Conservation (phyloP, 2,797 vertebrate genomes). For the Gastrophryne carolinensis region DNA sequence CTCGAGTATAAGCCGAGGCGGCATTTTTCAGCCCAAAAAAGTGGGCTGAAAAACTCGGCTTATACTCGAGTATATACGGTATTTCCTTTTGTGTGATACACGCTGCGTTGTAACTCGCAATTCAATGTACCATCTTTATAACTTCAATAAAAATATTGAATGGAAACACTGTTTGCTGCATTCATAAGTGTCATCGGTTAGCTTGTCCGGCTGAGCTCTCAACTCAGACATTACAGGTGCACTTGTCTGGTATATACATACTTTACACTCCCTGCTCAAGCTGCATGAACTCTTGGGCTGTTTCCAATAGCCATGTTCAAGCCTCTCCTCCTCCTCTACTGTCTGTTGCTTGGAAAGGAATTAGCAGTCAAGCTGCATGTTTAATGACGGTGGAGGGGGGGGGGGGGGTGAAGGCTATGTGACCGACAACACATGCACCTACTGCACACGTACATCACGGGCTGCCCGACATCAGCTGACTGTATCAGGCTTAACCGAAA, state of each 20-base stretch:
- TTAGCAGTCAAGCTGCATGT: slow-evolving; percentile 21
- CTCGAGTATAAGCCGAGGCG: too few relatives aligned
- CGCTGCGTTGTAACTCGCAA: too few relatives aligned
- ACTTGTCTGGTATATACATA: background rate
- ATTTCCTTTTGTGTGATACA: too few relatives aligned
- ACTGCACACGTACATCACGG: background rate
- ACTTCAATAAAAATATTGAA: too few relatives aligned
- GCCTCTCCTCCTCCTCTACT: slow-evolving; percentile 22
- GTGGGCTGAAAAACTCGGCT: too few relatives aligned
- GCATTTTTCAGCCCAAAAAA: too few relatives aligned
- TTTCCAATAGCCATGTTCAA: slow-evolving; percentile 20
- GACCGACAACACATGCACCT: slow-evolving; percentile 3
- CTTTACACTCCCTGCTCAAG: slow-evolving; percentile 31
- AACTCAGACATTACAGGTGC: background rate
- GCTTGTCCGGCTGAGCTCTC: too few relatives aligned
- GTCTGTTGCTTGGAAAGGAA: slow-evolving; percentile 26
- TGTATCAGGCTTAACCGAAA: background rate
- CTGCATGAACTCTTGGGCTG: slow-evolving; percentile 32
- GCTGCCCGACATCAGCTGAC: background rate
- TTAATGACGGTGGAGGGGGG: background rate
- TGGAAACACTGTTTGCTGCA: too few relatives aligned
- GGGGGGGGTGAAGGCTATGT: slow-evolving; percentile 2
- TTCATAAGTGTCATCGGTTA: too few relatives aligned
- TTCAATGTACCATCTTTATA: too few relatives aligned
- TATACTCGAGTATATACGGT: too few relatives aligned